Base-by-base conservation (phyloP, 2,888 invertebrate species). In the Chloroclystis v-ata region DNA sequence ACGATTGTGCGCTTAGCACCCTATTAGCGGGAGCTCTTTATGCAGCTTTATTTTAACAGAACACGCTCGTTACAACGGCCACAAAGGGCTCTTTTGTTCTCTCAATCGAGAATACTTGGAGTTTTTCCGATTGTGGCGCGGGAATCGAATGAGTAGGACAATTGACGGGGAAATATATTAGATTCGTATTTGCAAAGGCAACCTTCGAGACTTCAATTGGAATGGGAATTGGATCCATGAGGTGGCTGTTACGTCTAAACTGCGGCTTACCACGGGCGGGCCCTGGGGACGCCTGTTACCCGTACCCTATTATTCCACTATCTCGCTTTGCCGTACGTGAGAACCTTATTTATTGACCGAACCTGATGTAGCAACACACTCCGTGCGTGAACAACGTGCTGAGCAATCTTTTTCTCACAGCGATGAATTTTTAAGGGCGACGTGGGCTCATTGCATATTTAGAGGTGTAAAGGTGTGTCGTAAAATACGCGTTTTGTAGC, bases 251-350 rank as follows among this genome's bases (percentile, higher is more conserved):
- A 70, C 68, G 64, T 65, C 68, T 69, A 63, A 67, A 67, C 68
- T 69, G 69, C 61, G 72, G 75, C 62, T 67, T 58, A 65, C 75
- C 72, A 65, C 72, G 69, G 63, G 61, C 60, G 64, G 60, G 63
- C 72, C 68, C 60, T 33, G 53, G 73, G 70, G 73, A 74, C 59
- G 63, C 57, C 54, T 57, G 69, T 70, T 68, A 72, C 69, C 57
- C 65, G 14, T 65, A 63, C 64, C 63, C 72, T 69, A 75, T 78
- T 78, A 81, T 78, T 74, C 69, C 63, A 70, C 70, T 71, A 74
- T 74, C 65, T 69, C 61, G 63, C 63, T 68, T 68, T 62, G 56
- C 53, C 60, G 67, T 66, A 75, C 74, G 70, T 75, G 73, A 71
- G 65, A 59, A 58, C 63, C 56, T 70, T 75, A 75, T 76, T 78